Evolutionary conservation across 1,140 invertebrate species (phyloP).

Genomic region (Maconellicoccus hirsutus): DNA sequence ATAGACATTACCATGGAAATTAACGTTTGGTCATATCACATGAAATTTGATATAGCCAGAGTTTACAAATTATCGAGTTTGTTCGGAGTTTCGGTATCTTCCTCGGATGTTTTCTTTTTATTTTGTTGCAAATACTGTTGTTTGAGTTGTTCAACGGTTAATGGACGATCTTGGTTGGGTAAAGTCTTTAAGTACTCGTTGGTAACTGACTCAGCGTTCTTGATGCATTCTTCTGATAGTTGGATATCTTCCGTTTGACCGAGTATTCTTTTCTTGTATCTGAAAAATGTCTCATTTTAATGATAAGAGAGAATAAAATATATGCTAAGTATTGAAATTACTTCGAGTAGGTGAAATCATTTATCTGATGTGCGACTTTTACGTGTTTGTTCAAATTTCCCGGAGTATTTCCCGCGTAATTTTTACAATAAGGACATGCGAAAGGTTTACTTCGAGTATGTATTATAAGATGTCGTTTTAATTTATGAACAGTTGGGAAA

Average conservation of each 20-base stretch:
- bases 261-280: neutral
- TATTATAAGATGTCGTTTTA: neutral
- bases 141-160: neutral
- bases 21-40: too few species aligned
- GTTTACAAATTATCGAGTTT: neutral
- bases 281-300: neutral
- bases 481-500: slow-evolving; percentile 11
- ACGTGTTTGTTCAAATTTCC: slow-evolving; percentile 22
- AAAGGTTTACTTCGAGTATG: neutral
- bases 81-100: neutral
- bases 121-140: neutral
- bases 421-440: neutral
- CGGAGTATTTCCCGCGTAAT: slow-evolving; percentile 12
- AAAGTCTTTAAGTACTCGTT: neutral
- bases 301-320: too few species aligned
- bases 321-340: slow-evolving; percentile 6
- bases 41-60: too few species aligned
- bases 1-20: too few species aligned
- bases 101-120: neutral
- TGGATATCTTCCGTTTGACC: neutral
- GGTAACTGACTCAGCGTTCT: neutral
- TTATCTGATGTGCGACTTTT: neutral
- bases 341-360: slow-evolving; percentile 8
- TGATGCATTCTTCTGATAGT: slow-evolving; percentile 12
- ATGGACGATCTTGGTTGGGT: neutral